These are phyloP conservation scores for Periplaneta americana DNA, from an alignment of 1,140 invertebrate genomes.

Conservation along the genomic window DNA sequence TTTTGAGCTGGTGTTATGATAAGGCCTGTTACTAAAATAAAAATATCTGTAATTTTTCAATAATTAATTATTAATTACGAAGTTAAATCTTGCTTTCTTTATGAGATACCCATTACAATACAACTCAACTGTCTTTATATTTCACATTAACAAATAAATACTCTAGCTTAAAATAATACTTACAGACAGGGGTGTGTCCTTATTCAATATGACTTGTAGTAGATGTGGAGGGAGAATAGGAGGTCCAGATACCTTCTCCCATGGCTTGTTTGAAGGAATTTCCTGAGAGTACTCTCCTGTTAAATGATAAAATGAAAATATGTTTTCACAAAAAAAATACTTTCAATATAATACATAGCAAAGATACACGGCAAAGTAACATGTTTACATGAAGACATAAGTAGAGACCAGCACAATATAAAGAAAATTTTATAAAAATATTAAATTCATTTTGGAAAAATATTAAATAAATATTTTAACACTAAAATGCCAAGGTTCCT, in stretches of 20 bases:
- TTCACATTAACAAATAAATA: no score
- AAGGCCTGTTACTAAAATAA: not conserved
- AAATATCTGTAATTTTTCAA: not conserved
- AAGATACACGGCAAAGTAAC: not conserved
- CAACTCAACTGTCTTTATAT: no score
- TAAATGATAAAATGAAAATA: constrained; percentile 1
- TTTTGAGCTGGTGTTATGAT: no score
- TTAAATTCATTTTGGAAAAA: no score
- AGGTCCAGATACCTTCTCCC: constrained; percentile 89
- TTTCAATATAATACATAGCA: not conserved
- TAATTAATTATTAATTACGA: not conserved
- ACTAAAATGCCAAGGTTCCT: no score
- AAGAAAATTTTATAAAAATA: no score
- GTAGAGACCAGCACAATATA: no score
- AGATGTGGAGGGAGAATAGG: constrained; percentile 96
- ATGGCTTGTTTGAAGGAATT: constrained; percentile 82
- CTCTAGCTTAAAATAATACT: constrained; percentile 36
- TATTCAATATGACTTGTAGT: constrained; percentile 97
- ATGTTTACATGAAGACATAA: not conserved
- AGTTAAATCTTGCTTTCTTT: not conserved
- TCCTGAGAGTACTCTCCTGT: constrained; percentile 77
- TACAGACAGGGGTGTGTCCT: constrained; percentile 91
- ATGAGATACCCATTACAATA: no score
- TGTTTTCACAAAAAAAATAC: not conserved
- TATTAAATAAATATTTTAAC: no score